Conservation (phyloP, 2,888 invertebrate genomes). For the Oscheius onirici region DNA sequence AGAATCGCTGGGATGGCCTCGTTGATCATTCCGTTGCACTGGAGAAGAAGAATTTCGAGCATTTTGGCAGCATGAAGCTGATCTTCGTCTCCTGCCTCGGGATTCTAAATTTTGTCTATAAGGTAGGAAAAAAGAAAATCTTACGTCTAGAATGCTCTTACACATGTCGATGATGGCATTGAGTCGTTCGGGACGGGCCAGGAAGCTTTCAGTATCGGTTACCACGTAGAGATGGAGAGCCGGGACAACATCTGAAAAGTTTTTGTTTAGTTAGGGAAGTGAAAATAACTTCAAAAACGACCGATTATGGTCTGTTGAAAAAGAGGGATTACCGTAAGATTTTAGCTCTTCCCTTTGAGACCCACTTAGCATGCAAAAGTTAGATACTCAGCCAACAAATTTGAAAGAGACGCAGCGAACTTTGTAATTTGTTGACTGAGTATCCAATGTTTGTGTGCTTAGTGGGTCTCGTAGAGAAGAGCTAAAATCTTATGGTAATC, state of each 20-base stretch:
- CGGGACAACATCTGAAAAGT: conserved; percentile 89
- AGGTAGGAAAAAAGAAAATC: not conserved
- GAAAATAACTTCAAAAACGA: no score
- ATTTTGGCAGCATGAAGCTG: conserved; percentile 97
- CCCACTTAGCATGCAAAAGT: no score
- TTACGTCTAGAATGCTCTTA: conserved; percentile 72
- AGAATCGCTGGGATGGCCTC: conserved; percentile 35
- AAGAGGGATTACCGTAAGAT: no score
- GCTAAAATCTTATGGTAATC: no score
- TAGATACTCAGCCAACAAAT: no score
- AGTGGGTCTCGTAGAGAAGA: no score
- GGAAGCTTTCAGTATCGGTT: conserved; percentile 90
- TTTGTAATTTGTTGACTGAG: no score
- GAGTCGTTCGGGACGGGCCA: conserved; percentile 88
- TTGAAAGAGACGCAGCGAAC: no score
- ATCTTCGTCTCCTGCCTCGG: conserved; percentile 85
- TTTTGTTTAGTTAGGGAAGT: not conserved
- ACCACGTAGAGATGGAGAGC: conserved; percentile 96
- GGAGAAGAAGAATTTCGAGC: conserved; percentile 87
- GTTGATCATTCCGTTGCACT: conserved; percentile 78
- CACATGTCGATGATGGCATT: conserved; percentile 94
- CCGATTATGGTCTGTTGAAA: no score
- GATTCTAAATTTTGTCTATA: conserved; percentile 29
- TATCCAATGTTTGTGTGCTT: no score
- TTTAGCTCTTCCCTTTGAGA: no score